Evolutionary conservation across 2,113 vertebrate genomes (phyloP), one percentile per base, ranked within the genome.

Genomic region (Colossoma macropomum): DNA sequence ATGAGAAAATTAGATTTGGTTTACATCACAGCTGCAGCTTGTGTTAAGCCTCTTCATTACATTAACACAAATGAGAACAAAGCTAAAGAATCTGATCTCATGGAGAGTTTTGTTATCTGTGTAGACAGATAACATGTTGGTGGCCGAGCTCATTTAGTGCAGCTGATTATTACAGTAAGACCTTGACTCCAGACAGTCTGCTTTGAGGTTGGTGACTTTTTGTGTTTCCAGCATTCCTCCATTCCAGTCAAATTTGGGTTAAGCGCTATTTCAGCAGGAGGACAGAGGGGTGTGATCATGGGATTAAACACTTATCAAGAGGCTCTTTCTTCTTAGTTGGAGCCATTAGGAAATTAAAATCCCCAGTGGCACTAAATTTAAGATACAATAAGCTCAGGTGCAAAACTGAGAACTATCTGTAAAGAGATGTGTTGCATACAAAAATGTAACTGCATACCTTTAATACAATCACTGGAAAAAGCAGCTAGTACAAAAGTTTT

Each of bases 311-410:
- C 85, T 86, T 80, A 88, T 82, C 71, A 80, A 62, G 69, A 32
- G 56, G 21, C 30, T 80, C 48, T 84, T 86, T 72, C 79, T 81
- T 74, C 66, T 52, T 32, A 52, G 50, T 34, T 81, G 75, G 80
- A 75, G 41, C 83, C 83, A 86, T 88, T 86, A 88, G 73, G 25
- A 74, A 86, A 87, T 88, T 59, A 83, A 70, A 86, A 68, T 66
- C 34, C 60, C 77, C 28, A n/a, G 30, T 74, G 77, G 79, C 41
- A 77, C 70, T 81, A 62, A 68, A 65, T 48, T 41, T 66, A 73
- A 54, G 68, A 72, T 63, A 32, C 15, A 34, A 12, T 34, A 34
- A 28, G 23, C 56, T 4, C 38, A 63, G 62, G 66, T 66, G 48
- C 28, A 21, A n/a, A 30, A 54, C 28, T 52, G 38, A 80, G 56